Conservation (phyloP, 2,888 invertebrate genomes). For the Diplolepis rosae region DNA sequence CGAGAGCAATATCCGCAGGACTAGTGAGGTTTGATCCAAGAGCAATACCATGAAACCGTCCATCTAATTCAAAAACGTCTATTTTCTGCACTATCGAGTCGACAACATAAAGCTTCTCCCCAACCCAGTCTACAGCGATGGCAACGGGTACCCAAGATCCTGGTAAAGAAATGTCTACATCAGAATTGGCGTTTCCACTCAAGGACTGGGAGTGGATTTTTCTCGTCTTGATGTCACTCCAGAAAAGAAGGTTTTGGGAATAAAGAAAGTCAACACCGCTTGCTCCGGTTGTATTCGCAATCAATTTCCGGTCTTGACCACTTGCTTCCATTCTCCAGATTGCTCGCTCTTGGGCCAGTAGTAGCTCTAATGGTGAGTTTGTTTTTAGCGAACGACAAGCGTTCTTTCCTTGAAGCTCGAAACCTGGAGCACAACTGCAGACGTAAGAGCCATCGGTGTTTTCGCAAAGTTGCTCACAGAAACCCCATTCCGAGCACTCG, state of each 20-base stretch:
- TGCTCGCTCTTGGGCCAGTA: constrained; percentile 83
- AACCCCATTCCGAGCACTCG: constrained; percentile 94
- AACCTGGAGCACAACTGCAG: constrained; percentile 89
- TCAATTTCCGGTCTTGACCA: constrained; percentile 78
- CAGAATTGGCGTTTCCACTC: constrained; percentile 64
- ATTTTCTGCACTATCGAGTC: constrained; percentile 95
- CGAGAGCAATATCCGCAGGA: constrained; percentile 93
- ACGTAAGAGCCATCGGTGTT: constrained; percentile 90
- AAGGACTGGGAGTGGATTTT: constrained; percentile 79
- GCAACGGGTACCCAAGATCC: constrained; percentile 94
- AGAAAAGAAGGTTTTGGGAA: constrained; percentile 85
- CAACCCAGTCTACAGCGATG: constrained; percentile 97
- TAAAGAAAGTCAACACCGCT: constrained; percentile 91
- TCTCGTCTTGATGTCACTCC: constrained; percentile 92
- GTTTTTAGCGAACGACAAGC: constrained; percentile 79
- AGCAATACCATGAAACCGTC: constrained; percentile 91
- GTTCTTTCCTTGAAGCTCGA: constrained; percentile 78
- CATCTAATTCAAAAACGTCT: constrained; percentile 93
- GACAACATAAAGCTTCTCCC: constrained; percentile 95
- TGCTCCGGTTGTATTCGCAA: constrained; percentile 89
- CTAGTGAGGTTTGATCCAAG: constrained; percentile 92
- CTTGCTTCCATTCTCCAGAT: constrained; percentile 81
- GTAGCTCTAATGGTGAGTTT: constrained; percentile 76
- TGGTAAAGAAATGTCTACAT: constrained; percentile 83
- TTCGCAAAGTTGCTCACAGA: constrained; percentile 94